These are phyloP conservation scores for Drosophila ezoana DNA, from an alignment of 2,888 invertebrate species.

Conservation along the genomic window DNA sequence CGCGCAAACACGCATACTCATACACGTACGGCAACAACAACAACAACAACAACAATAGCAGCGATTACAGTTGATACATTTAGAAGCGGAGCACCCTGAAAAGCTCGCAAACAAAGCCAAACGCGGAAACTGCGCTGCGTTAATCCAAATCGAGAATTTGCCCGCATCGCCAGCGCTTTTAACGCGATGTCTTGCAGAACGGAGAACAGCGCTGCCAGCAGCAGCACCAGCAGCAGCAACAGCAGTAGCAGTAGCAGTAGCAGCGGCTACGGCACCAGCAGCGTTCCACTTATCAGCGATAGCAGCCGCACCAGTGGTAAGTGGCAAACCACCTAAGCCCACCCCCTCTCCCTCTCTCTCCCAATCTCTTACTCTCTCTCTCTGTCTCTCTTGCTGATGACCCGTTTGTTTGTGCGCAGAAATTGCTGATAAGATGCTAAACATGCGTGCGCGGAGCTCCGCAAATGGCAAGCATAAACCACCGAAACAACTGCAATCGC, in stretches of 20 bases:
- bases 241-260: background rate
- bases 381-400: background rate
- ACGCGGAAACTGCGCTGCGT: conserved; percentile 31
- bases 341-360: too few relatives aligned
- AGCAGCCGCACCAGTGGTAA: conserved; percentile 29
- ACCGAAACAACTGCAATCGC: conserved; percentile 31
- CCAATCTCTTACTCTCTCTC: background rate
- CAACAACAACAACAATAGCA: conserved; percentile 20
- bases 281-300: conserved; percentile 20
- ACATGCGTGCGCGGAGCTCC: conserved; percentile 7
- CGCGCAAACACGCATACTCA: conserved; percentile 60
- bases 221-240: background rate
- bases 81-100: conserved; percentile 18
- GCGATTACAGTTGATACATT: conserved; percentile 19
- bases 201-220: conserved; percentile 15
- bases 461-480: conserved; percentile 51
- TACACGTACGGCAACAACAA: background rate
- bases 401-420: conserved; percentile 15
- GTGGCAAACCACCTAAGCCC: conserved; percentile 7
- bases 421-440: conserved; percentile 44
- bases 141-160: conserved; percentile 7
- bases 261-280: conserved; percentile 9
- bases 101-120: conserved; percentile 24
- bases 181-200: conserved; percentile 37
- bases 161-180: background rate